These are phyloP conservation scores for Pseudorectes ferrugineus DNA, from an alignment of 2,113 vertebrate species.

Conservation along the genomic window DNA sequence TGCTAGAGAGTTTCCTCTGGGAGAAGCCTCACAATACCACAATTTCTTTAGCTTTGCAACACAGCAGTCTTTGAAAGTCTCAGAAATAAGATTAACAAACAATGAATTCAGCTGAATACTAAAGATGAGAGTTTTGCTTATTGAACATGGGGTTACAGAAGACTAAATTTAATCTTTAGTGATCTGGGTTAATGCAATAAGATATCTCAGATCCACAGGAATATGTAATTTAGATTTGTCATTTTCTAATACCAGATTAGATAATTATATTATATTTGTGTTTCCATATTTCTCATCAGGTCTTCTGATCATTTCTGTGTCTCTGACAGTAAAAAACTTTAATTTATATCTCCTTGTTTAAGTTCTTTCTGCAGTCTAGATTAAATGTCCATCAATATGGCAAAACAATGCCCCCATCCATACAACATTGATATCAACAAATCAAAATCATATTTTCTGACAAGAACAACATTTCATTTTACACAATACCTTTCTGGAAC, in stretches of 20 bases:
- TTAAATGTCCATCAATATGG: not conserved
- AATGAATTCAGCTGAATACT: not conserved
- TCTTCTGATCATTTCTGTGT: not conserved
- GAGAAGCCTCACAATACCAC: not conserved
- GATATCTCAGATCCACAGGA: not conserved
- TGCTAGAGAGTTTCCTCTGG: not conserved
- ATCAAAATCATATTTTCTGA: not conserved
- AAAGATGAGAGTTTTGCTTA: not conserved
- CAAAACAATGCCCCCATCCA: not conserved
- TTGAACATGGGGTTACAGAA: not conserved
- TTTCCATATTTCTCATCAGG: not conserved
- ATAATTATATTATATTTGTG: not conserved
- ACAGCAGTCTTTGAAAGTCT: not conserved
- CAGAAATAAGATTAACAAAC: not conserved
- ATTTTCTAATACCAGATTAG: not conserved
- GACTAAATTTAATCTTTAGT: not conserved
- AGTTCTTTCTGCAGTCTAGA: not conserved
- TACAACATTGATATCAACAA: not conserved
- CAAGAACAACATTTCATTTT: not conserved
- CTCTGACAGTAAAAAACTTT: not conserved
- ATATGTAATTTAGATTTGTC: not conserved
- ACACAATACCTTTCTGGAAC: not conserved
- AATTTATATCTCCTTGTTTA: not conserved
- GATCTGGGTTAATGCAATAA: not conserved
- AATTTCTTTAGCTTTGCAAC: not conserved